Evolutionary conservation across 2,113 vertebrate species (phyloP).

Genomic region (Sinocyclocheilus rhinocerous): DNA sequence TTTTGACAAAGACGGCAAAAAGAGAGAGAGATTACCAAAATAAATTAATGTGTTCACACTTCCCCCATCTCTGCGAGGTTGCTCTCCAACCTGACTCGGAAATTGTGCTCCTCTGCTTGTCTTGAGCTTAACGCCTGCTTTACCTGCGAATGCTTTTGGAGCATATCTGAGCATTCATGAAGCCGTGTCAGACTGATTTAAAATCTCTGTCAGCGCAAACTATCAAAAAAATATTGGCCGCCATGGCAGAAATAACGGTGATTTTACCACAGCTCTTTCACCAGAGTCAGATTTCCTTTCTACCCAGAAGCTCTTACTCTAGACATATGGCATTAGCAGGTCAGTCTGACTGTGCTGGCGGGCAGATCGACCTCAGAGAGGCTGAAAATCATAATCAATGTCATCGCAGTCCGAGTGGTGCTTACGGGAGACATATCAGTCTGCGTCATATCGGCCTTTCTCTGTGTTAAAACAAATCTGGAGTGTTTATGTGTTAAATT

Average conservation of each 20-base stretch:
- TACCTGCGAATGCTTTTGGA: not conserved
- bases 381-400: conserved; percentile 74
- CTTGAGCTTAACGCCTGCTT: not conserved
- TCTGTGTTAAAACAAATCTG: conserved; percentile 22
- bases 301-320: conserved; percentile 19
- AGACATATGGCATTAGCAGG: conserved; percentile 35
- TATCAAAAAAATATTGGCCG: no score
- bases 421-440: not conserved
- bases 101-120: not conserved
- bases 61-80: conserved; percentile 48
- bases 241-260: not conserved
- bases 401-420: conserved; percentile 67
- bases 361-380: conserved; percentile 70
- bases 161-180: not conserved
- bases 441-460: not conserved
- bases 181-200: not conserved
- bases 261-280: not conserved
- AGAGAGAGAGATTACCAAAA: conserved; percentile 78
- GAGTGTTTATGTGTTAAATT: conserved; percentile 31
- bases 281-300: conserved; percentile 35
- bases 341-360: conserved; percentile 61
- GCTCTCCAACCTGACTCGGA: conserved; percentile 14
- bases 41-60: conserved; percentile 77
- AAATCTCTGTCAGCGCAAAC: not conserved
- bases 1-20: conserved; percentile 85